Evolutionary conservation across 2,113 vertebrate genomes (phyloP).

Genomic region (Osmerus mordax): DNA sequence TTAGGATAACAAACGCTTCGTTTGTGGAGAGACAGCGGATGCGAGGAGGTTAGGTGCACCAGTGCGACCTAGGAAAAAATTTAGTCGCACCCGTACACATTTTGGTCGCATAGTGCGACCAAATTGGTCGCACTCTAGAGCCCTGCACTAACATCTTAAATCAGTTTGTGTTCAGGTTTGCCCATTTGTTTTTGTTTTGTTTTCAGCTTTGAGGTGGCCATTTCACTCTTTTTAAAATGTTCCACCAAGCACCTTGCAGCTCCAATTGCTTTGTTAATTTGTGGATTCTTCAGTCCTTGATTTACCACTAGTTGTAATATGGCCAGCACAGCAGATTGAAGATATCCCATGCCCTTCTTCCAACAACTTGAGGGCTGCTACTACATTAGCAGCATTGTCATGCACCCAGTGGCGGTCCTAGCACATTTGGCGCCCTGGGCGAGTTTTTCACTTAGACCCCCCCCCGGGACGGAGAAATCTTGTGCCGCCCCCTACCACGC

Average conservation of each 20-base stretch:
- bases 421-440: no score
- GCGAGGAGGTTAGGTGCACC: no score
- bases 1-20: no score
- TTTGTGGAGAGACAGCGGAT: no score
- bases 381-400: conserved; percentile 8
- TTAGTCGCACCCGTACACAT: no score
- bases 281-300: background rate
- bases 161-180: conserved; percentile 13
- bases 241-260: conserved; percentile 19
- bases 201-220: conserved; percentile 15
- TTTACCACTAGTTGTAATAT: conserved; percentile 3
- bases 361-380: background rate
- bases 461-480: no score
- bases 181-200: conserved; percentile 21
- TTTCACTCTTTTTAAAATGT: conserved; percentile 23
- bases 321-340: background rate
- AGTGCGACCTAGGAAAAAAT: no score
- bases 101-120: no score
- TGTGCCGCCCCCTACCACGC: no score
- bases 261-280: conserved; percentile 7
- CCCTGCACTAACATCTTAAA: conserved; percentile 29
- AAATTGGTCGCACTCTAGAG: no score
- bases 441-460: no score
- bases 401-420: background rate
- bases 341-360: background rate